Conservation (phyloP, 2,113 vertebrate genomes). For the Oreamnos americanus region DNA sequence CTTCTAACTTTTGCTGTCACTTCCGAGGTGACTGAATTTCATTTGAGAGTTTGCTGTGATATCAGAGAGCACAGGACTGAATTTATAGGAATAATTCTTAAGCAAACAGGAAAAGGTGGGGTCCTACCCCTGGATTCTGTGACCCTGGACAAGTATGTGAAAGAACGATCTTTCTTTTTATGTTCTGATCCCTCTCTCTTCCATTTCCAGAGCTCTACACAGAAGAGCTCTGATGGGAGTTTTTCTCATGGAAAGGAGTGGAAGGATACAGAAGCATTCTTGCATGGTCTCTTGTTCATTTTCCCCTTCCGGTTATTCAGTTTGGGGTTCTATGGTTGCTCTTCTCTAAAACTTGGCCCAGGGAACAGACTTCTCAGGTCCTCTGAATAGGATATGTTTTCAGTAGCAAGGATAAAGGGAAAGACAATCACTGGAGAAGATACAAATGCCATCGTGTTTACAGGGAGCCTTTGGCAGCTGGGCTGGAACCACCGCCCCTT, state of each 20-base stretch:
- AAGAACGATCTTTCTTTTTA: not conserved
- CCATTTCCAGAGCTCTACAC: not conserved
- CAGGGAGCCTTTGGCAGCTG: not conserved
- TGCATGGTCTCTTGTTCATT: not conserved
- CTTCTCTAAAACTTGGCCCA: not conserved
- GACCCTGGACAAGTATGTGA: not conserved
- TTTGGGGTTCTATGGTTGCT: not conserved
- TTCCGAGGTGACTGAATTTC: not conserved
- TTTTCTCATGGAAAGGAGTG: not conserved
- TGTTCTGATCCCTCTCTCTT: not conserved
- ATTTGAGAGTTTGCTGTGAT: not conserved
- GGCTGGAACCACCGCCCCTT: not conserved
- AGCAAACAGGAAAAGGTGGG: not conserved
- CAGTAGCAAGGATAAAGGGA: not conserved
- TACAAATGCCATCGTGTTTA: not conserved
- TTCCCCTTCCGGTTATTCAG: not conserved
- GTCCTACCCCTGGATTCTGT: not conserved
- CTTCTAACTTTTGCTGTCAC: constrained; percentile 1
- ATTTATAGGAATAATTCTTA: not conserved
- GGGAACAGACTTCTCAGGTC: not conserved
- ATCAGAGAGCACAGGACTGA: not conserved
- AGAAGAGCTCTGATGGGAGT: not conserved
- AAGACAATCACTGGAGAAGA: not conserved
- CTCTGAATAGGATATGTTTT: not conserved
- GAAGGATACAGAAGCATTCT: not conserved